phyloP scores from a whole-genome alignment of 2,113 vertebrate genomes.

The Pagrus major region DNA sequence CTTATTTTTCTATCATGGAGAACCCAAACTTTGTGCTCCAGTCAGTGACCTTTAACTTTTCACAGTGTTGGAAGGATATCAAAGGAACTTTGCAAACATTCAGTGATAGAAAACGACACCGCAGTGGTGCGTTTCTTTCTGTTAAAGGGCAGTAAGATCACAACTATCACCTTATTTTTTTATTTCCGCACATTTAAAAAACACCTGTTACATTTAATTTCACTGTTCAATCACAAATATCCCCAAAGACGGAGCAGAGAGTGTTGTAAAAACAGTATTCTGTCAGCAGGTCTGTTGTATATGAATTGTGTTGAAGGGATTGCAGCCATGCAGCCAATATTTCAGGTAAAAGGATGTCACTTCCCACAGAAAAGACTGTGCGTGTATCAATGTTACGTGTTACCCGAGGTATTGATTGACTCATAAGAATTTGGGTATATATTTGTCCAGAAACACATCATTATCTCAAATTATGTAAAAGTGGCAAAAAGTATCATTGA shows the following conservation, averaged over 20 bases:
- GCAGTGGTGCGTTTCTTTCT: slow-evolving; percentile 32
- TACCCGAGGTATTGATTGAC: slow-evolving; percentile 3
- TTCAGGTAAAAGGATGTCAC: slow-evolving; percentile 16
- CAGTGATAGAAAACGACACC: slow-evolving; percentile 13
- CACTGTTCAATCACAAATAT: slow-evolving; percentile 53
- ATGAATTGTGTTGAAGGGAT: slow-evolving; percentile 12
- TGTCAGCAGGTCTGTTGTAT: slow-evolving; percentile 28
- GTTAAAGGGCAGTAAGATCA: slow-evolving; percentile 47
- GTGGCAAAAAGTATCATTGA: not conserved
- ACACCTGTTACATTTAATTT: slow-evolving; percentile 34
- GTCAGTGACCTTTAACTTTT: slow-evolving; percentile 58
- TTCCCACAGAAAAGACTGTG: slow-evolving; percentile 7
- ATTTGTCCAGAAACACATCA: not conserved
- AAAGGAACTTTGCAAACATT: slow-evolving; percentile 37
- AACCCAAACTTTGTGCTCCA: slow-evolving; percentile 62
- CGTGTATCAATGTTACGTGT: slow-evolving; percentile 34
- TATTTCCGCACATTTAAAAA: slow-evolving; percentile 6
- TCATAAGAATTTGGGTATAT: not conserved
- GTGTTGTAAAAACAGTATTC: slow-evolving; percentile 59
- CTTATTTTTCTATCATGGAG: slow-evolving; percentile 73
- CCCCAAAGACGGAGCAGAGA: slow-evolving; percentile 33
- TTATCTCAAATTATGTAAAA: slow-evolving; percentile 20
- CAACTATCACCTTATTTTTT: slow-evolving; percentile 10
- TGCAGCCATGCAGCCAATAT: slow-evolving; percentile 2
- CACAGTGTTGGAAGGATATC: slow-evolving; percentile 33